Evolutionary conservation across 2,888 invertebrate species (phyloP), one percentile per base, ranked within the genome.

Genomic region (Zeuzera pyrina): DNA sequence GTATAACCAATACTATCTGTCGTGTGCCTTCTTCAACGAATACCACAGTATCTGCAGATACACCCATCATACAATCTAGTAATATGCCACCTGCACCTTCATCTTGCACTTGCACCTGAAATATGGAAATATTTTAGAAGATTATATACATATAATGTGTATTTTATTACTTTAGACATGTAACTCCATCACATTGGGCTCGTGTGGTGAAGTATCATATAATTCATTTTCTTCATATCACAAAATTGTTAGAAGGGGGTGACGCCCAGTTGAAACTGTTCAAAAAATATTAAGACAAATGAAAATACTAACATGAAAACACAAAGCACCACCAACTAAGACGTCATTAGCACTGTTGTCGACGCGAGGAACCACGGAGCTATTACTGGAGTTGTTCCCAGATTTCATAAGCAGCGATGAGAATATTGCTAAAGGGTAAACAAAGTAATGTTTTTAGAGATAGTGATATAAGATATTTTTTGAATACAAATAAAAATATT

Each of bases 31-130:
- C 92, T 62, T 97, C 97, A 27, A 97, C 88, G 8, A 97, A 78
- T 13, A 96, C 94, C 30, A 97, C 79, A 1, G 91, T 91, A 58
- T 97, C 97, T 0, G 91, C 87, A 2, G 95, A 95, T 34, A 97
- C 89, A 1, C 93, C 96, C 55, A 97, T 85, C 43, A 92, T 89
- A 58, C 94, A 92, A 45, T 93, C 93, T 12, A 94, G 83, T 28
- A 87, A 72, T 1, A 59, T 43, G 0, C 84, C 83, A 8, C 81
- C 81, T 1, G 81, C 70, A 4, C 84, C 84, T 50, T 83, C 83
- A 29, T 83, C 83, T 52, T 79, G 79, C 63, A 87, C 71, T 89
- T 89, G 60, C 76, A 89, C 63, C 90, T 89, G 59, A 88, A 90
- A 25, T 23, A n/a, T 23, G 10, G 10, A 23, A n/a, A n/a, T 23